Evolutionary conservation across 2,797 vertebrate genomes (phyloP).

Genomic region (Cirrhinus molitorella): DNA sequence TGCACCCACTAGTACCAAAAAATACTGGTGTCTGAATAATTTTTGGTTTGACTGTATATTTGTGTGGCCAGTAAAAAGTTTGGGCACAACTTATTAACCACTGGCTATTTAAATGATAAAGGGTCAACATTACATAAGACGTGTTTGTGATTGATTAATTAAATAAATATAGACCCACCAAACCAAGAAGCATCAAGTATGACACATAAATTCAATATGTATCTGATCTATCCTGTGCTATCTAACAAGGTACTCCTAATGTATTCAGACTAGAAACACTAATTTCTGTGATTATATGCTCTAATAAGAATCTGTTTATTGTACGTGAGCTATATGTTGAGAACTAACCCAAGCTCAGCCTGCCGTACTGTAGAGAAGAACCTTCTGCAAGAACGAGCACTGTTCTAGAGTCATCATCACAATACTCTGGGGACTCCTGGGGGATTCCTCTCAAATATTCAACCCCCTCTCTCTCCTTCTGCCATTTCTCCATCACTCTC

Average conservation of each 20-base stretch:
- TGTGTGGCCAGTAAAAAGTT: neutral
- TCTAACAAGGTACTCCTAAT: neutral
- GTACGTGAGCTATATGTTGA: neutral
- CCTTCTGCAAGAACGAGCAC: slow-evolving; percentile 2
- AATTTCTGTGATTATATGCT: neutral
- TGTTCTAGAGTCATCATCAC: slow-evolving; percentile 42
- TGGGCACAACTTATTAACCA: no score
- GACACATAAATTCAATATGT: neutral
- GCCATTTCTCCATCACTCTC: slow-evolving; percentile 39
- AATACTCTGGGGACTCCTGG: slow-evolving; percentile 55
- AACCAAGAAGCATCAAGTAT: neutral
- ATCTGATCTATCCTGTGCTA: neutral
- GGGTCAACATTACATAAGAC: neutral
- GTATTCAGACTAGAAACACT: neutral
- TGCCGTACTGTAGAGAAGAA: neutral
- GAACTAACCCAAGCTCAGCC: neutral
- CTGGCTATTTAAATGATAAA: neutral
- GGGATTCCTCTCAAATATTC: slow-evolving; percentile 55
- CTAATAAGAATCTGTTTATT: neutral
- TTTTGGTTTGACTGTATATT: no score
- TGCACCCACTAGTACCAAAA: no score
- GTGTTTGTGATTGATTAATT: neutral
- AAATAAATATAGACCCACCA: neutral
- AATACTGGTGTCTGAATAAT: no score
- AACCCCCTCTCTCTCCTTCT: slow-evolving; percentile 1